Conservation (phyloP, 2,113 vertebrate species). For the Jacana jacana region DNA sequence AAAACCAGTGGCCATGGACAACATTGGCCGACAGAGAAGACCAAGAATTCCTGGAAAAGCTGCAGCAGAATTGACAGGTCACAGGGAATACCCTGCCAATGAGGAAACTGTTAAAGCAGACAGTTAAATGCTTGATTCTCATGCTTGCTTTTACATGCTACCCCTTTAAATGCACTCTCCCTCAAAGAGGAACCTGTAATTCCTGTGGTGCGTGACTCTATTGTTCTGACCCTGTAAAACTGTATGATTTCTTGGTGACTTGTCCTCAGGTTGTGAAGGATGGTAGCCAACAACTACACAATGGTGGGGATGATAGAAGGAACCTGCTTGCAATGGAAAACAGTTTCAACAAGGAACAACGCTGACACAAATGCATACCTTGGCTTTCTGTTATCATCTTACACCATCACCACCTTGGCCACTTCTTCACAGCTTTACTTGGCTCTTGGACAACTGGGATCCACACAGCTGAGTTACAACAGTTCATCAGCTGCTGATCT, state of each 20-base stretch:
- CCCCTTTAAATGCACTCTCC: background rate
- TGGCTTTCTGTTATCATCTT: background rate
- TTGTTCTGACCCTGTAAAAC: background rate
- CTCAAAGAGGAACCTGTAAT: background rate
- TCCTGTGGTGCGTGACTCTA: background rate
- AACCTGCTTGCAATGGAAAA: background rate
- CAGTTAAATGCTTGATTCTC: background rate
- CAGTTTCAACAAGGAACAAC: background rate
- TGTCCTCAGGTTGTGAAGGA: background rate
- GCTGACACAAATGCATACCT: background rate
- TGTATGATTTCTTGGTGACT: background rate
- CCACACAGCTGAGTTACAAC: background rate
- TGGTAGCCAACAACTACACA: background rate
- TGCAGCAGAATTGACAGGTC: background rate
- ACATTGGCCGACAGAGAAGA: background rate
- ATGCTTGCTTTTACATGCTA: background rate
- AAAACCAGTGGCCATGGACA: background rate
- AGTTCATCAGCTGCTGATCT: background rate
- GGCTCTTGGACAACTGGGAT: background rate
- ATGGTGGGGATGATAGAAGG: background rate
- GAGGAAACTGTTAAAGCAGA: background rate
- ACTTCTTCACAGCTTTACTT: background rate
- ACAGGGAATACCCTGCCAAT: background rate
- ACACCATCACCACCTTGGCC: background rate
- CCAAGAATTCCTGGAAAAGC: background rate